Evolutionary conservation across 2,113 vertebrate genomes (phyloP).

Genomic region (Otolemur garnettii): DNA sequence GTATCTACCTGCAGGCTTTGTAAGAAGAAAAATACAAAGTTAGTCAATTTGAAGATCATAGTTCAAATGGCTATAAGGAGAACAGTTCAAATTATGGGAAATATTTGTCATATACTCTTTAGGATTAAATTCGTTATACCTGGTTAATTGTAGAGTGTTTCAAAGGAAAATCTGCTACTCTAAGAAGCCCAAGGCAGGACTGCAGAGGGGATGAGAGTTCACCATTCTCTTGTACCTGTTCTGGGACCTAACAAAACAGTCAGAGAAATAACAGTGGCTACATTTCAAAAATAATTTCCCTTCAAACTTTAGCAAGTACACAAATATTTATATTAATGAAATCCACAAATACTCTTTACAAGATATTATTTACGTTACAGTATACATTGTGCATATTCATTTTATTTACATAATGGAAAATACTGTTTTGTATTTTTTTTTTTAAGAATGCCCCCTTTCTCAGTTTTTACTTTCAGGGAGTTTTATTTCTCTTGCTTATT

Average conservation of each 20-base stretch:
- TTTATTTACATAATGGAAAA: neutral
- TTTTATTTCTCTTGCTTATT: neutral
- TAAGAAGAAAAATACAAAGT: constrained; percentile 64
- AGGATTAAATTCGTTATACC: neutral
- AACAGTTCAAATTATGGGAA: neutral
- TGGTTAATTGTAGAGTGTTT: neutral
- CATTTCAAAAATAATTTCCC: neutral
- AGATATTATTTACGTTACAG: neutral
- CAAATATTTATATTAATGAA: neutral
- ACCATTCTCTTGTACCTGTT: neutral
- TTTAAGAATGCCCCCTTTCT: neutral
- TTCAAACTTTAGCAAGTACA: neutral
- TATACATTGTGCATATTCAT: neutral
- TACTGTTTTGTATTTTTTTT: neutral
- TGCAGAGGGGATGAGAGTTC: neutral
- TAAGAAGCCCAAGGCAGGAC: neutral
- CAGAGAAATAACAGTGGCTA: neutral
- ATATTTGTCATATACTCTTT: neutral
- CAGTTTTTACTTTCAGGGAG: neutral
- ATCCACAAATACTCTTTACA: constrained; percentile 8
- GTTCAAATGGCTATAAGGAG: constrained; percentile 35
- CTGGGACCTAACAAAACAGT: neutral
- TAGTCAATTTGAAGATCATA: constrained; percentile 59
- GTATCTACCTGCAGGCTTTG: constrained; percentile 65
- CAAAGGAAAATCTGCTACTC: neutral